Evolutionary conservation across 2,888 invertebrate genomes (phyloP), one percentile per base, ranked within the genome.

Genomic region (Phytoseiulus persimilis): DNA sequence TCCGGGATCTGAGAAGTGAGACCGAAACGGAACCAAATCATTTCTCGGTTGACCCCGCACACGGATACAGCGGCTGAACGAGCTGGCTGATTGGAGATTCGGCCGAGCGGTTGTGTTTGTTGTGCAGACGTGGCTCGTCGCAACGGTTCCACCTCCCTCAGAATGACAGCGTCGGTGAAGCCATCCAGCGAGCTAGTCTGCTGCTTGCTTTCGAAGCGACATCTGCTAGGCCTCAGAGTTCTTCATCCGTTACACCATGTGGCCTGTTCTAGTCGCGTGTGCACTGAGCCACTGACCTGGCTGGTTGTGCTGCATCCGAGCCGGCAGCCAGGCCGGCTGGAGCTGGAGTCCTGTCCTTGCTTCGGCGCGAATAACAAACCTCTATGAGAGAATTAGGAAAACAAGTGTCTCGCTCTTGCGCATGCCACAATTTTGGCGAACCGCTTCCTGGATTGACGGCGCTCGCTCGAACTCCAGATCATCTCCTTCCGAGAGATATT

Each of bases 231-330:
- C 65, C 65, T 65, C 65, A 18, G 65, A 65, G 65, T 65, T 65
- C 65, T 65, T 65, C 65, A 65, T 65, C 65, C 65, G 65, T 65
- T 65, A 65, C 65, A 65, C 65, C 65, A 65, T 65, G 65, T 65
- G 65, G 65, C 28, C 65, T 65, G 65, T 65, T 65, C 65, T 65
- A 18, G 65, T 65, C 65, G 65, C 65, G 65, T 65, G 65, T 65
- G 65, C 65, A 23, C 65, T 65, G 65, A 65, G 65, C 65, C 23
- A 65, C 65, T 65, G 65, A 65, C 65, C 65, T 65, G 65, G 65
- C 65, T 23, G 65, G 65, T 23, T 23, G 65, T 23, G 65, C 65
- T 28, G 65, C 5, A 65, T 65, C 65, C 28, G 18, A 65, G 18
- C 14, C 18, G 9, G 18, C 1, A 65, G 28, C 28, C 23, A 65